Evolutionary conservation across 2,797 vertebrate genomes (phyloP), one percentile per base, ranked within the genome.

Genomic region (Natrix natrix): DNA sequence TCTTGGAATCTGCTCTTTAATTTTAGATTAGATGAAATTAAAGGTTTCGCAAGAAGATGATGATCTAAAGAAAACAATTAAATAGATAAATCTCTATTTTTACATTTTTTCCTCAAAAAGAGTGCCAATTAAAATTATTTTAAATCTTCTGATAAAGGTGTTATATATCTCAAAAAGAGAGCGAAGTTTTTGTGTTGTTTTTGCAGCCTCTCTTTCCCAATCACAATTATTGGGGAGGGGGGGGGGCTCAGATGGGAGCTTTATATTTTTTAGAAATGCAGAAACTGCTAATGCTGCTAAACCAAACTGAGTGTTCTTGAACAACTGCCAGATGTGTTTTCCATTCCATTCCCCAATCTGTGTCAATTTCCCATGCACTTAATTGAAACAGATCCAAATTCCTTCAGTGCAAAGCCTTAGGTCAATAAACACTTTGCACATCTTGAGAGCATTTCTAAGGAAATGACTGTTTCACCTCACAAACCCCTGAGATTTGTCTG

Each of bases 321-420:
- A 95, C 0, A 0, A 86, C 94, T 95, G 96, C 93, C 95, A 97
- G 94, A 93, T 52, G 55, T 0, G 0, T 93, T 95, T 95, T 95
- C 96, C 96, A 95, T 97, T 97, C 96, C 97, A 95, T 96, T 95
- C 97, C 96, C 96, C 95, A 93, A 94, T 94, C 98, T 95, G 94
- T 97, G 98, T 98, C 98, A 98, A 98, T 98, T 99, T 99, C 99
- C 99, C 99, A 99, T 98, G 99, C 98, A 98, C 98, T 97, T 95
- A 86, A 86, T 96, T 98, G 99, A 99, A 98, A 0, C 91, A 56
- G 43, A 32, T 98, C 98, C 99, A 99, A 97, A 96, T 93, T 94
- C 95, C 95, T 96, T 97, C 97, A 98, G 97, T 96, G 96, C 96
- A 97, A 95, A 96, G 95, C 94, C 94, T 95, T 59, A 55, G 96